Conservation (phyloP, 2,113 vertebrate genomes). For the Cyrtonyx montezumae region DNA sequence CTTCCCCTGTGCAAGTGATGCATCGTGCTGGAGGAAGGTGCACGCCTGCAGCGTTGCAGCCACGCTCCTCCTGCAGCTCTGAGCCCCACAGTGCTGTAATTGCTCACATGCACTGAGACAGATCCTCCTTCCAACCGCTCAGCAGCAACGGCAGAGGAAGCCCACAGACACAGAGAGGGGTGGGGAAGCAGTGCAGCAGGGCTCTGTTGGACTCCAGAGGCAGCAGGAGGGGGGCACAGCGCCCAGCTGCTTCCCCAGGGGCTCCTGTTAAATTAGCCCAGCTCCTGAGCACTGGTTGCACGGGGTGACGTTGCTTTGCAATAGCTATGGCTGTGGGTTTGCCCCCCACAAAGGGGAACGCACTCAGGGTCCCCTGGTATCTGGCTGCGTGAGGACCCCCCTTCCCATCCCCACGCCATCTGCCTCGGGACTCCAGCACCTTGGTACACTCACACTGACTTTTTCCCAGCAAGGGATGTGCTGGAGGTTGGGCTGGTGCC, state of each 20-base stretch:
- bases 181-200: neutral
- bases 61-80: neutral
- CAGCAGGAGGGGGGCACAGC: accelerated
- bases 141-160: neutral
- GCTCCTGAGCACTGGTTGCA: neutral
- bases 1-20: neutral
- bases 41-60: accelerated
- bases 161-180: accelerated
- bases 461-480: neutral
- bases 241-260: neutral
- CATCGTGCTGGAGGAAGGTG: accelerated
- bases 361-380: neutral
- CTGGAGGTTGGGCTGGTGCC: neutral
- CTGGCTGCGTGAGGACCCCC: neutral
- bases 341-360: neutral
- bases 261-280: neutral
- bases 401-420: neutral
- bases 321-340: accelerated
- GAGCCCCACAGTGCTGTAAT: neutral
- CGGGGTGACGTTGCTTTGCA: neutral
- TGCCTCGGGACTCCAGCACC: neutral
- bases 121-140: neutral
- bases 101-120: accelerated
- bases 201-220: neutral
- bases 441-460: neutral